phyloP scores from a whole-genome alignment of 2,888 invertebrate genomes.

The Galeruca laticollis region DNA sequence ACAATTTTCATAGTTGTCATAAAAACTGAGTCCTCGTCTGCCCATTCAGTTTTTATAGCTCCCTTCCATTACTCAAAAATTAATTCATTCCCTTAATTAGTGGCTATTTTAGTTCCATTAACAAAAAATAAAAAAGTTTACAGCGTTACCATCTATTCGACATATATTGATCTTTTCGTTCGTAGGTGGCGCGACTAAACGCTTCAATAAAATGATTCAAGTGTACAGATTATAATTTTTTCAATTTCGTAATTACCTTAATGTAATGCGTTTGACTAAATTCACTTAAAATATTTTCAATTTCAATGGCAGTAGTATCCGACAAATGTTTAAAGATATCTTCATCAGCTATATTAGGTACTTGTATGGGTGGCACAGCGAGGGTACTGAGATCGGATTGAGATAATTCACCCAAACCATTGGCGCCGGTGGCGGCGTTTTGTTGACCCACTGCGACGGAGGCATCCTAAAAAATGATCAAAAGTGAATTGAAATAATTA shows the following conservation, averaged over 20 bases:
- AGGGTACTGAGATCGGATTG: constrained; percentile 80
- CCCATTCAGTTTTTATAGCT: too few relatives aligned
- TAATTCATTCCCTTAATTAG: too few relatives aligned
- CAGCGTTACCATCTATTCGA: too few relatives aligned
- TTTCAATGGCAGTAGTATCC: constrained; percentile 87
- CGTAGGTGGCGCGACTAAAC: too few relatives aligned
- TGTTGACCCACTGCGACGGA: constrained; percentile 71
- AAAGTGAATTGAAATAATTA: too few relatives aligned
- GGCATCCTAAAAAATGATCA: constrained; percentile 70
- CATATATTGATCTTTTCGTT: too few relatives aligned
- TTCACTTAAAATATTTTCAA: constrained; percentile 86
- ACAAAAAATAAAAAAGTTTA: too few relatives aligned
- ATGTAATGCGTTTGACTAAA: constrained; percentile 77
- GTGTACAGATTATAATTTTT: not conserved
- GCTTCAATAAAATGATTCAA: not conserved
- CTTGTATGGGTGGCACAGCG: constrained; percentile 73
- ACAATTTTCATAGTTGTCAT: too few relatives aligned
- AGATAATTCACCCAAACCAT: constrained; percentile 74
- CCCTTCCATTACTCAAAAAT: too few relatives aligned
- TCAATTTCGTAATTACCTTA: constrained; percentile 70
- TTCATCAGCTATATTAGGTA: constrained; percentile 70
- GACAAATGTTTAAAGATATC: constrained; percentile 86
- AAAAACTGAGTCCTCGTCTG: too few relatives aligned
- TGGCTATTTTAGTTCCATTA: too few relatives aligned
- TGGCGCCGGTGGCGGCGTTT: constrained; percentile 65